These are phyloP conservation scores for Meganola albula DNA, from an alignment of 2,888 invertebrate genomes.

Conservation along the genomic window DNA sequence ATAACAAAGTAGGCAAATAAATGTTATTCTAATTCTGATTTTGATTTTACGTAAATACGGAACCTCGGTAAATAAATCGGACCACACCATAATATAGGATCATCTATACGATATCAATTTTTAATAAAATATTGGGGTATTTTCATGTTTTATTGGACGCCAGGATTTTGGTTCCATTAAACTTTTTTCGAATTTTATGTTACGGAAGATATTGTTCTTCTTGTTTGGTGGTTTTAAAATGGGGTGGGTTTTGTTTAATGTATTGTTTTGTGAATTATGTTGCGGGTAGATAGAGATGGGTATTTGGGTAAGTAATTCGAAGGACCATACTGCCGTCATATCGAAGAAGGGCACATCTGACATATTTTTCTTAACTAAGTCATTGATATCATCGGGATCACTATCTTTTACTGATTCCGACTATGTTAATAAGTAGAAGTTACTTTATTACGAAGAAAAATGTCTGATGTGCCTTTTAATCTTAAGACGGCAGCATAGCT, in stretches of 20 bases:
- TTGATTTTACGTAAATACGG: no score
- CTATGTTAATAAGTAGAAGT: no score
- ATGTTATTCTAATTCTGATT: no score
- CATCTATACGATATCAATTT: constrained; percentile 61
- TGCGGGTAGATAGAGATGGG: constrained; percentile 8
- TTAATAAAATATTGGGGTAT: constrained; percentile 64
- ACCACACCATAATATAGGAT: constrained; percentile 61
- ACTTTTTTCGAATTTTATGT: constrained; percentile 72
- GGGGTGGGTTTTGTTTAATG: constrained; percentile 25
- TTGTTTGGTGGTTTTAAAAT: constrained; percentile 34
- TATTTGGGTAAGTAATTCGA: constrained; percentile 25
- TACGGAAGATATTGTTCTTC: constrained; percentile 65
- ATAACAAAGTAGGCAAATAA: no score
- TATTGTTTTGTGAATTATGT: constrained; percentile 30
- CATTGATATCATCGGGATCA: no score
- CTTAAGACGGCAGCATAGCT: no score
- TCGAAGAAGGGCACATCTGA: no score
- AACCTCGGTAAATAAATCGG: constrained; percentile 3
- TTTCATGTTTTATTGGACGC: constrained; percentile 65
- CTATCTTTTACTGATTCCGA: no score
- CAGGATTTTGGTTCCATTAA: constrained; percentile 62
- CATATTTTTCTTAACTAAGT: no score
- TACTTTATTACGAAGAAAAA: no score
- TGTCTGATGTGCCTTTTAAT: no score
- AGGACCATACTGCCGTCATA: constrained; percentile 4